Evolutionary conservation across 2,888 invertebrate genomes (phyloP).

Genomic region (Drepanosiphum platanoidis): DNA sequence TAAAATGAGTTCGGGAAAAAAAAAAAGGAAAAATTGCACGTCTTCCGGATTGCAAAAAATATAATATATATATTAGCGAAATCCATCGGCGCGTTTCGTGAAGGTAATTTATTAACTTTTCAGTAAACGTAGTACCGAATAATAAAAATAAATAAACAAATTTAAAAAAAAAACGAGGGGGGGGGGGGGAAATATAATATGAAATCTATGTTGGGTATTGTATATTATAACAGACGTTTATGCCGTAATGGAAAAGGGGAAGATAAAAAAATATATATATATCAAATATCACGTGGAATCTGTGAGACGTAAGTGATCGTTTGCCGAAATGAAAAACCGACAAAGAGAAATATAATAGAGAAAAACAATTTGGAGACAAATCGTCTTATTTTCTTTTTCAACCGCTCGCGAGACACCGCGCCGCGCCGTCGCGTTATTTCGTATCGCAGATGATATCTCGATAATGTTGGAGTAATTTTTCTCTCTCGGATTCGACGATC

Average conservation of each 20-base stretch:
- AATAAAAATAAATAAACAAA: background rate
- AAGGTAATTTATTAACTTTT: background rate
- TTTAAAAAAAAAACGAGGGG: too few relatives aligned
- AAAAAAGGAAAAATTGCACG: too few relatives aligned
- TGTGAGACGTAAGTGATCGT: background rate
- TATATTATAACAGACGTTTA: background rate
- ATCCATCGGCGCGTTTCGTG: too few relatives aligned
- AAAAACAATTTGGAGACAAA: constrained; percentile 2
- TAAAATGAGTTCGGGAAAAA: too few relatives aligned
- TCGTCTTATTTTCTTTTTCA: background rate
- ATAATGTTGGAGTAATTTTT: too few relatives aligned
- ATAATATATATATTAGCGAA: too few relatives aligned
- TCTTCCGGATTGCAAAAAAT: too few relatives aligned
- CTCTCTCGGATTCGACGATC: too few relatives aligned
- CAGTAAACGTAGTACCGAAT: background rate
- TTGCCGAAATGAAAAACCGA: constrained; percentile 13
- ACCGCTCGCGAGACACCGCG: background rate
- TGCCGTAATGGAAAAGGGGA: background rate
- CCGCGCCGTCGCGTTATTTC: constrained; percentile 66
- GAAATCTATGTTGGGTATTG: background rate
- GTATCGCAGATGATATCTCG: too few relatives aligned
- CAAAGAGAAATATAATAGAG: constrained; percentile 13
- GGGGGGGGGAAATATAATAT: too few relatives aligned
- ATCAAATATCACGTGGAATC: background rate
- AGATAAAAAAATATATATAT: background rate